Percentiles rank a stretch among this genome's conserved stretches.
phyloP scores from a whole-genome alignment of 2,797 vertebrate species.

The Zalophus californianus region DNA sequence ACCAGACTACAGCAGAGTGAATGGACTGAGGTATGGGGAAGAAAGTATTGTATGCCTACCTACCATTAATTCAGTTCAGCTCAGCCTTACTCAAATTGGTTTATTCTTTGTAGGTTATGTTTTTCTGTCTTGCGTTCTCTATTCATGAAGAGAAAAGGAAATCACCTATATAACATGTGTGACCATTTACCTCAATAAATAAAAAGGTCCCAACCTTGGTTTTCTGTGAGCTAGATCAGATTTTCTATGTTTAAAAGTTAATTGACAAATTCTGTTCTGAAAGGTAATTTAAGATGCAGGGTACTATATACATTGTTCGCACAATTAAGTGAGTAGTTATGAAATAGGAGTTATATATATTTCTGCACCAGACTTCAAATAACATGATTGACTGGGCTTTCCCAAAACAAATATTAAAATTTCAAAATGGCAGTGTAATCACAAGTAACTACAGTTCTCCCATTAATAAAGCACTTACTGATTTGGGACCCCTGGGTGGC shows the following conservation, averaged over 20 bases:
- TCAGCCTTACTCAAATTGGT: not conserved
- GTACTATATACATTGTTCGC: not conserved
- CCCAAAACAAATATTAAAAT: not conserved
- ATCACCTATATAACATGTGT: not conserved
- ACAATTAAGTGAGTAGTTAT: not conserved
- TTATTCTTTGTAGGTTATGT: not conserved
- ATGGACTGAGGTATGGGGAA: not conserved
- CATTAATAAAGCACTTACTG: not conserved
- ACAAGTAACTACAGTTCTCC: not conserved
- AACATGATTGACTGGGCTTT: not conserved
- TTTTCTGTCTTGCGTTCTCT: constrained; percentile 2
- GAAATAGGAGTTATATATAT: not conserved
- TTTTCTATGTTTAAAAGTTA: not conserved
- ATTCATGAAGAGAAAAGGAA: not conserved
- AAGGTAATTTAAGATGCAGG: constrained; percentile 20
- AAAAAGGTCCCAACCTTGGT: not conserved
- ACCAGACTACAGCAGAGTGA: not conserved
- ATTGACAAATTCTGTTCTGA: constrained; percentile 8
- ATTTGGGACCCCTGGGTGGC: too few relatives aligned
- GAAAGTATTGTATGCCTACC: not conserved
- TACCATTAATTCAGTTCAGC: not conserved
- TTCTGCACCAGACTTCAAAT: not conserved
- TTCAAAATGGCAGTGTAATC: not conserved
- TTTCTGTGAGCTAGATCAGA: not conserved
- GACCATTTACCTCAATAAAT: not conserved